Evolutionary conservation across 53 echinoderm and acorn worm genomes (phyloP), one percentile per base, ranked within the genome.

Genomic region (Mesocentrotus franciscanus): DNA sequence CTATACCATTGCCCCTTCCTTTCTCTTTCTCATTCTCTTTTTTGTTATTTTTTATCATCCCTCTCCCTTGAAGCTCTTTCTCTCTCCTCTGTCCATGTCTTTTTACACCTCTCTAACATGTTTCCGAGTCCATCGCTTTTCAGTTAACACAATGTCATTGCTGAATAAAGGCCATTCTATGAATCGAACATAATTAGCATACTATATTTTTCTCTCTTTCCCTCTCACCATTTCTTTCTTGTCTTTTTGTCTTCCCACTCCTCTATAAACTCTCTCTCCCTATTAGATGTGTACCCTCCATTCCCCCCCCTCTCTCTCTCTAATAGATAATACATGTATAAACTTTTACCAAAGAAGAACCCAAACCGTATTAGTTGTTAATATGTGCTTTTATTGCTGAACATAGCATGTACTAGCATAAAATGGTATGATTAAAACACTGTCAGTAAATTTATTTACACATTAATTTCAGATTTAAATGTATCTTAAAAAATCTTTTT

Each of bases 331-430:
- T 49, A 49, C 49, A 49, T 49, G 6, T 49, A 49, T 49, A 49
- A 49, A 49, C 49, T 49, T 49, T 49, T 49, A 49, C 49, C 49
- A 49, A 49, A 49, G 49, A 49, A 49, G 18, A 72, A 72, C 72
- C 10, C 72, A 72, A 60, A 56, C 14, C 7, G 11, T 36, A 32
- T 66, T 61, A 66, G 61, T 91, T 64, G 66, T 91, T 66, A 91
- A 91, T 91, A 91, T 94, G 95, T 94, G 95, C 87, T 85, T 94
- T 94, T 94, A 94, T 94, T 94, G 95, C 95, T 94, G 64, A 94
- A 94, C 95, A 70, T 94, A 94, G 95, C 95, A 94, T 94, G 87
- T 85, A 85, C 95, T 94, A 94, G 95, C 95, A 94, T 71, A 70
- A 85, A 81, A 64, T 85, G 71, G 95, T 85, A 94, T 85, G 71